These are phyloP conservation scores for Columbina picui DNA, from an alignment of 2,113 vertebrate species.

Conservation along the genomic window DNA sequence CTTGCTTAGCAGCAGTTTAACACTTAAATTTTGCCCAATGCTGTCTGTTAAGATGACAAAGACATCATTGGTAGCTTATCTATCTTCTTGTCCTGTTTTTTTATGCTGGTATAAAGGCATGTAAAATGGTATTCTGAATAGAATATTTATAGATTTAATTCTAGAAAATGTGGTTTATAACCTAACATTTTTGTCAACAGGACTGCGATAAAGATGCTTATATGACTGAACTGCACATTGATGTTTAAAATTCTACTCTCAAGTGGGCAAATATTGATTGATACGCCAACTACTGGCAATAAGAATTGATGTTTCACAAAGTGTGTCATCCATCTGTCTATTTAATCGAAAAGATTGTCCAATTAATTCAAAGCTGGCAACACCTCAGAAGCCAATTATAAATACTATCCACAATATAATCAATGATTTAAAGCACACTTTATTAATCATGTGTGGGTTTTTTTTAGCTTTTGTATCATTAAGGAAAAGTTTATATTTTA, in stretches of 20 bases:
- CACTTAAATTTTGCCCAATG: not conserved
- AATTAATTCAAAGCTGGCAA: not conserved
- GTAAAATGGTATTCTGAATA: not conserved
- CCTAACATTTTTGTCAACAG: not conserved
- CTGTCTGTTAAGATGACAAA: not conserved
- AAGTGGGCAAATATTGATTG: not conserved
- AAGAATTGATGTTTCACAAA: not conserved
- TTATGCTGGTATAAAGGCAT: not conserved
- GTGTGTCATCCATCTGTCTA: not conserved
- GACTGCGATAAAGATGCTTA: not conserved
- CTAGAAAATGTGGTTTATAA: not conserved
- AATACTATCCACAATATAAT: not conserved
- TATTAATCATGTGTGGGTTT: not conserved
- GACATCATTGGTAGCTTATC: not conserved
- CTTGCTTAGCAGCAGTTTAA: not conserved
- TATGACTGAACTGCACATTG: not conserved
- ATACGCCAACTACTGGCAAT: not conserved
- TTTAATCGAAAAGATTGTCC: not conserved
- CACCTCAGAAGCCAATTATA: not conserved
- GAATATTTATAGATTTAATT: not conserved
- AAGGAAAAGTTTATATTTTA: not conserved
- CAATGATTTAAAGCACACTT: not conserved
- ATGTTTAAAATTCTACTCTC: conserved; percentile 9
- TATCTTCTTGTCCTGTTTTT: not conserved
- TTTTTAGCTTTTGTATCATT: not conserved